Percentiles rank a stretch among this genome's conserved stretches.
phyloP scores from a whole-genome alignment of 2,113 vertebrate species.

The Campylomormyrus numenius region DNA sequence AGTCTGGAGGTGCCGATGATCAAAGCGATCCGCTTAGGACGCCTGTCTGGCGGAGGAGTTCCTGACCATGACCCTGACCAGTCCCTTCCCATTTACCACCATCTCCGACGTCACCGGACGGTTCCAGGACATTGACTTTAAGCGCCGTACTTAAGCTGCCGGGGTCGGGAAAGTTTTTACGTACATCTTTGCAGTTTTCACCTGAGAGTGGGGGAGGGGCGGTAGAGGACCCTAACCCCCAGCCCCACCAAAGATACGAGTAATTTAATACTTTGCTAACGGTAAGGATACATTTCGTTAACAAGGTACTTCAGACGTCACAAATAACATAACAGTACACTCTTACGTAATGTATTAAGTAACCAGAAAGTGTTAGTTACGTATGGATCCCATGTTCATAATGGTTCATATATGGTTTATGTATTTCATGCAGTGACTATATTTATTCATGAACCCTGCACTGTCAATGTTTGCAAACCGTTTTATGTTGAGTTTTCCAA shows the following conservation, averaged over 20 bases:
- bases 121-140: neutral
- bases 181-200: neutral
- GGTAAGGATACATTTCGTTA: neutral
- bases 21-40: slow-evolving; percentile 55
- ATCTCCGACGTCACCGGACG: neutral
- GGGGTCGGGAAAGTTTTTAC: neutral
- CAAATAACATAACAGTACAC: neutral
- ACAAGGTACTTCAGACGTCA: neutral
- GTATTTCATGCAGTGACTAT: neutral
- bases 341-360: neutral
- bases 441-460: neutral
- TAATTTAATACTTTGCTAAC: neutral
- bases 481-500: neutral
- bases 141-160: neutral
- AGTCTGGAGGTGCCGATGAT: slow-evolving; percentile 47
- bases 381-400: neutral
- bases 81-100: neutral
- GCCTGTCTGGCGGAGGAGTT: slow-evolving; percentile 46
- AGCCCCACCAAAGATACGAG: neutral
- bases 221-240: neutral
- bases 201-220: neutral
- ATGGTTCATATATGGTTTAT: neutral
- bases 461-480: slow-evolving; percentile 24
- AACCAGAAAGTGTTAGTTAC: neutral
- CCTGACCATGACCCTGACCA: neutral